Conservation (phyloP, 2,888 invertebrate genomes). For the Andrena fulva region DNA sequence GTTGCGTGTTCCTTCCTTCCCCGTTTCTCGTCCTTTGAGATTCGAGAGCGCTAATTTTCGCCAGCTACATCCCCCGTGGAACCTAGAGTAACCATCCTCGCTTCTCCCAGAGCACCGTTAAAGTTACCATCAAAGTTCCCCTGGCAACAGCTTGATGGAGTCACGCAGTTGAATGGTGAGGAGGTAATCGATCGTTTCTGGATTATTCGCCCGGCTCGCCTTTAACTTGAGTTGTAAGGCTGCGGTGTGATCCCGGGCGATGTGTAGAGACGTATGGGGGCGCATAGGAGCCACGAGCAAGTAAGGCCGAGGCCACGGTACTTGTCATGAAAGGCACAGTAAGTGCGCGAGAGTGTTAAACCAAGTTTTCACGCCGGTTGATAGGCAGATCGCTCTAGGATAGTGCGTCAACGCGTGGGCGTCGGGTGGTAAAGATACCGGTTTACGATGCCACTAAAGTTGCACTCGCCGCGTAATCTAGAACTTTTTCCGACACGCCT, state of each 20-base stretch:
- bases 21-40: neutral
- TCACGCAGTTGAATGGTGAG: slow-evolving; percentile 40
- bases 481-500: slow-evolving; percentile 76
- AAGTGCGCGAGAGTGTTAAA: slow-evolving; percentile 74
- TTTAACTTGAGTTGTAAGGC: slow-evolving; percentile 12
- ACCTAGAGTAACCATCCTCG: neutral
- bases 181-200: slow-evolving; percentile 37
- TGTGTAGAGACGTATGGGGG: slow-evolving; percentile 29
- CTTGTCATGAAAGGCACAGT: slow-evolving; percentile 65
- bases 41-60: slow-evolving; percentile 47
- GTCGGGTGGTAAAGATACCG: slow-evolving; percentile 82
- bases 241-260: slow-evolving; percentile 31
- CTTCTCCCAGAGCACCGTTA: neutral
- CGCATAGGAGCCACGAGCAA: slow-evolving; percentile 46
- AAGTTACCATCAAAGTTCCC: slow-evolving; percentile 19
- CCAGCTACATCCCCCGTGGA: slow-evolving; percentile 21
- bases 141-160: neutral
- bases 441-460: slow-evolving; percentile 84
- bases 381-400: slow-evolving; percentile 83
- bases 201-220: slow-evolving; percentile 39
- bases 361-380: slow-evolving; percentile 80
- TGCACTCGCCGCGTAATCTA: slow-evolving; percentile 81
- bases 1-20: slow-evolving; percentile 53
- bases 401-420: slow-evolving; percentile 76
- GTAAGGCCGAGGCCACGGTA: slow-evolving; percentile 62